phyloP scores from a whole-genome alignment of 1,140 invertebrate species.

The Periplaneta americana region DNA sequence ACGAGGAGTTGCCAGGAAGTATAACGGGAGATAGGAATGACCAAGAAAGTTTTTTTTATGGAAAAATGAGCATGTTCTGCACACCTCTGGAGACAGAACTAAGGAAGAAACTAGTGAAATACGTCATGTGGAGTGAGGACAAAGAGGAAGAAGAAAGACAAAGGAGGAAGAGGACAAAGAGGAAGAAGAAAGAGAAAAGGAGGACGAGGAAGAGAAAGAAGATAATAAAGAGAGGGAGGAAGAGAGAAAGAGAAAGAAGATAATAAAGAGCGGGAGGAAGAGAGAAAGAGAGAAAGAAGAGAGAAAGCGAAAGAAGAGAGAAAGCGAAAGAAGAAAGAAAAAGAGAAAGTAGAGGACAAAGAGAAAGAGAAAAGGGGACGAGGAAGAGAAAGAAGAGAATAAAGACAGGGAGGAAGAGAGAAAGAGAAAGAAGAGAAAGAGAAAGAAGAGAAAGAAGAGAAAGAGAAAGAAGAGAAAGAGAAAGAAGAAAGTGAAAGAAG shows the following conservation, averaged over 20 bases:
- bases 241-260: not conserved
- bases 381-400: not conserved
- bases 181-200: not conserved
- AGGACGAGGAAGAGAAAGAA: not conserved
- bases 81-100: too few species aligned
- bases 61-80: too few species aligned
- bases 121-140: too few species aligned
- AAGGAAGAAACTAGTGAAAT: too few species aligned
- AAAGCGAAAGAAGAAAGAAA: not conserved
- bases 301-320: not conserved
- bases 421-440: not conserved
- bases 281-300: not conserved
- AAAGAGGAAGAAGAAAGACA: too few species aligned
- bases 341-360: not conserved
- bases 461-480: not conserved
- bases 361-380: not conserved
- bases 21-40: too few species aligned
- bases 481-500: not conserved
- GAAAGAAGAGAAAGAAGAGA: not conserved
- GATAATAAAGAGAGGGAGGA: not conserved
- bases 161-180: too few species aligned
- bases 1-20: too few species aligned
- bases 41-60: too few species aligned
- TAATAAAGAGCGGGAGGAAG: not conserved
- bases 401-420: not conserved